A percentile compares a stretch with the other conserved stretches of the same genome.
phyloP scores from a whole-genome alignment of 2,113 vertebrate genomes.

The Reinhardtius hippoglossoides region DNA sequence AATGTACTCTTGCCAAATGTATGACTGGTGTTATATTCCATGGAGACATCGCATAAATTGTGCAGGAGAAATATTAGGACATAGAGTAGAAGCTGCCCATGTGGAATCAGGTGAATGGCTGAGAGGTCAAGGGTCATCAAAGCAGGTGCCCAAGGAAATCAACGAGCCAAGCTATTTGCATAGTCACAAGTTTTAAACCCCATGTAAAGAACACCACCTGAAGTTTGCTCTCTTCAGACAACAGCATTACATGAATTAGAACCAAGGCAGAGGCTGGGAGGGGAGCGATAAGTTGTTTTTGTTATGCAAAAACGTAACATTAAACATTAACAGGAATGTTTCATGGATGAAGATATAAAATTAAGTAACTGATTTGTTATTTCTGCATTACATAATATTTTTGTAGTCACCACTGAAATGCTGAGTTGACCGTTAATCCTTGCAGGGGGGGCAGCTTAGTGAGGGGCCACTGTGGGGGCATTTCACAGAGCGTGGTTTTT shows the following conservation, averaged over 20 bases:
- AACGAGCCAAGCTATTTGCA: constrained; percentile 5
- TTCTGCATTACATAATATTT: constrained; percentile 47
- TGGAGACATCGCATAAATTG: background rate
- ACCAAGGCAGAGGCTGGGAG: background rate
- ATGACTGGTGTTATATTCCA: background rate
- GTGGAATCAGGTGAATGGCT: constrained; percentile 16
- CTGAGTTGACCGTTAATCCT: constrained; percentile 70
- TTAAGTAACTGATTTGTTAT: background rate
- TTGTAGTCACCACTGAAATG: constrained; percentile 49
- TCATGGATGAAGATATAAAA: background rate
- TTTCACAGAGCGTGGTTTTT: constrained; percentile 53
- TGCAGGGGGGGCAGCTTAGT: constrained; percentile 54
- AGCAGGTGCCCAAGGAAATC: constrained; percentile 27
- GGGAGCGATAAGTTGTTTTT: too few species aligned
- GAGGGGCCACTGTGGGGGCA: constrained; percentile 45
- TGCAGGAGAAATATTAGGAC: background rate
- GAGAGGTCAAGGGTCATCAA: constrained; percentile 21
- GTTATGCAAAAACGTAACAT: background rate
- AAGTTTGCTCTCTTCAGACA: constrained; percentile 2
- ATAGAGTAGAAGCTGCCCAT: background rate
- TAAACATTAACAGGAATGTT: background rate
- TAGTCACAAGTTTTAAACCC: background rate
- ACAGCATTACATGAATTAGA: background rate
- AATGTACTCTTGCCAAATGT: constrained; percentile 4
- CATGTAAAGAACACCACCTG: background rate